phyloP scores from a whole-genome alignment of 92 coral and sea anemone species.

The Parazoanthus darwini region DNA sequence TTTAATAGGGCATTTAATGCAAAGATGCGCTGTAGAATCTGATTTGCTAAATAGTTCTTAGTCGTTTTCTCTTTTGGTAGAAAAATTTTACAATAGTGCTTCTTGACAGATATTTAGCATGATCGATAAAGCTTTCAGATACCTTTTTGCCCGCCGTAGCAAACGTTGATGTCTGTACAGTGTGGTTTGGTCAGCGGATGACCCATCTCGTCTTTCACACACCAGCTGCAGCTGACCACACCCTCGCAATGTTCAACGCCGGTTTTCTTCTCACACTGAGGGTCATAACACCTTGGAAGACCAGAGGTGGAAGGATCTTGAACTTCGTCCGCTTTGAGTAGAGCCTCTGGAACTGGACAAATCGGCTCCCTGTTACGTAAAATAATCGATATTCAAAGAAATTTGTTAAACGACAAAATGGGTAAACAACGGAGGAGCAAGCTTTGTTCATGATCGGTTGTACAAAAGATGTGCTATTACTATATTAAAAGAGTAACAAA shows the following conservation, averaged over 20 bases:
- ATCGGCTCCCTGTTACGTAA: slow-evolving; percentile 36
- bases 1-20: no score
- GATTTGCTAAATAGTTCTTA: no score
- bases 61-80: no score
- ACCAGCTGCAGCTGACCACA: slow-evolving; percentile 69
- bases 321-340: slow-evolving; percentile 19
- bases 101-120: no score
- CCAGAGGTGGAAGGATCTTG: slow-evolving; percentile 30
- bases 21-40: no score
- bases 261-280: slow-evolving; percentile 43
- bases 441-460: no score
- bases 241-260: slow-evolving; percentile 48
- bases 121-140: background rate
- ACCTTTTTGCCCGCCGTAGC: slow-evolving; percentile 67
- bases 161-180: slow-evolving; percentile 47
- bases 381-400: no score
- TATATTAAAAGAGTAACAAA: no score
- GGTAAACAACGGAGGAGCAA: no score
- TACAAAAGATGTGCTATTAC: no score
- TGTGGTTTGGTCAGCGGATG: slow-evolving; percentile 44
- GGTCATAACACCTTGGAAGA: slow-evolving; percentile 51
- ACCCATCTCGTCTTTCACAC: slow-evolving; percentile 48
- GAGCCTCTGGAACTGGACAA: slow-evolving; percentile 62
- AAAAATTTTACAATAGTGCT: no score
- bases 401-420: no score